A percentile compares a stretch with the other conserved stretches of the same genome.
These are phyloP conservation scores for Lysandra coridon DNA, from an alignment of 2,888 invertebrate genomes.

Conservation along the genomic window DNA sequence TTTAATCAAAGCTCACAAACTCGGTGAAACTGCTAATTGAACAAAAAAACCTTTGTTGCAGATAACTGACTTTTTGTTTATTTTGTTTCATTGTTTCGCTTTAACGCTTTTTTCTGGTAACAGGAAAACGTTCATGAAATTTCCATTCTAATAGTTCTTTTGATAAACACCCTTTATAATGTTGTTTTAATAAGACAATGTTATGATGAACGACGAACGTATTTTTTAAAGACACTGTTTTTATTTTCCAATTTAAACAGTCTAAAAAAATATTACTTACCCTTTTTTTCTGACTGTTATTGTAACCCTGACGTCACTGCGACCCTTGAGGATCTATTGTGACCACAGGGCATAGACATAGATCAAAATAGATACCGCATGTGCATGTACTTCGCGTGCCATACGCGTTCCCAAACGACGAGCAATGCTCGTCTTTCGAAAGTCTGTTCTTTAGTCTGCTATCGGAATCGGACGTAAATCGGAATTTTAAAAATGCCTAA, in stretches of 20 bases:
- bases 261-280: not conserved
- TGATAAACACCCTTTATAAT: not conserved
- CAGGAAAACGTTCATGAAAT: not conserved
- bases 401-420: too few relatives aligned
- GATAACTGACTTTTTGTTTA: constrained; percentile 25
- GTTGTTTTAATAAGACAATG: not conserved
- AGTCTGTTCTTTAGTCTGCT: too few relatives aligned
- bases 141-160: constrained; percentile 3
- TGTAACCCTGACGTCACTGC: too few relatives aligned
- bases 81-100: not conserved
- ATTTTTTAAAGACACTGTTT: not conserved
- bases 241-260: not conserved
- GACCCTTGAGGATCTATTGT: too few relatives aligned
- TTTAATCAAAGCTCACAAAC: constrained; percentile 11
- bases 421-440: too few relatives aligned
- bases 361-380: too few relatives aligned
- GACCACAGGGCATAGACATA: too few relatives aligned
- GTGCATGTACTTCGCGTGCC: too few relatives aligned
- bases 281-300: too few relatives aligned
- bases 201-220: not conserved
- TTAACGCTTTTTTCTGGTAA: constrained; percentile 1
- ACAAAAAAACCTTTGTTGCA: constrained; percentile 33
- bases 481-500: too few relatives aligned
- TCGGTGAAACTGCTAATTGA: not conserved
- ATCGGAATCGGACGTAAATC: too few relatives aligned